These are phyloP conservation scores for Papilio helenus DNA, from an alignment of 1,140 invertebrate species.

Conservation along the genomic window DNA sequence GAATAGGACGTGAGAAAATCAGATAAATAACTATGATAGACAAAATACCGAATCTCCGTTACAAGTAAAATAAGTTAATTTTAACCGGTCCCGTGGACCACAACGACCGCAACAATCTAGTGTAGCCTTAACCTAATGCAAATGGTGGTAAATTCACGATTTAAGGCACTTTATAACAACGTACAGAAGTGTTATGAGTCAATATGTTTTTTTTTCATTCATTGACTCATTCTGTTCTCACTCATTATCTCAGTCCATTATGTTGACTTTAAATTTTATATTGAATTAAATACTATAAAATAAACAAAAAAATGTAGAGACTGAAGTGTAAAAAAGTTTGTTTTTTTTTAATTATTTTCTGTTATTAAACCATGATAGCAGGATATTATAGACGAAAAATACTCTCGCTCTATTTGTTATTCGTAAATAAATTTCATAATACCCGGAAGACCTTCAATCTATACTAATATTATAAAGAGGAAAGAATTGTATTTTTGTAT, in stretches of 20 bases:
- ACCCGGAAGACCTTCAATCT: neutral
- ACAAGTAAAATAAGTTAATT: neutral
- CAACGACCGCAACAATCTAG: slow-evolving; percentile 17
- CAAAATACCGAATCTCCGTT: neutral
- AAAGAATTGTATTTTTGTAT: too few species aligned
- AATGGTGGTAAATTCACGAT: slow-evolving; percentile 24
- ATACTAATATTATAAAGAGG: too few species aligned
- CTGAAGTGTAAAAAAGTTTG: too few species aligned
- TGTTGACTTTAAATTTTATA: too few species aligned
- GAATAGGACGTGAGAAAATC: too few species aligned
- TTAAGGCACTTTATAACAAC: neutral
- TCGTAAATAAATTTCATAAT: too few species aligned
- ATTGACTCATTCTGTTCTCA: neutral
- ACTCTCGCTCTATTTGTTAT: neutral
- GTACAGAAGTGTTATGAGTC: neutral
- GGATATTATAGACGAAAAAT: too few species aligned
- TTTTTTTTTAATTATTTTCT: too few species aligned
- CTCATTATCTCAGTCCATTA: too few species aligned
- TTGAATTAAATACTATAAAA: too few species aligned
- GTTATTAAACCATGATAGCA: too few species aligned
- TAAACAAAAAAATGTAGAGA: too few species aligned
- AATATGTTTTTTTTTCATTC: neutral
- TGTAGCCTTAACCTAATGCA: slow-evolving; percentile 23
- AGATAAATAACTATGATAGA: neutral
- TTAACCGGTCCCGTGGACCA: neutral